Evolutionary conservation across 2,113 vertebrate species (phyloP).

Genomic region (Erinaceus europaeus): DNA sequence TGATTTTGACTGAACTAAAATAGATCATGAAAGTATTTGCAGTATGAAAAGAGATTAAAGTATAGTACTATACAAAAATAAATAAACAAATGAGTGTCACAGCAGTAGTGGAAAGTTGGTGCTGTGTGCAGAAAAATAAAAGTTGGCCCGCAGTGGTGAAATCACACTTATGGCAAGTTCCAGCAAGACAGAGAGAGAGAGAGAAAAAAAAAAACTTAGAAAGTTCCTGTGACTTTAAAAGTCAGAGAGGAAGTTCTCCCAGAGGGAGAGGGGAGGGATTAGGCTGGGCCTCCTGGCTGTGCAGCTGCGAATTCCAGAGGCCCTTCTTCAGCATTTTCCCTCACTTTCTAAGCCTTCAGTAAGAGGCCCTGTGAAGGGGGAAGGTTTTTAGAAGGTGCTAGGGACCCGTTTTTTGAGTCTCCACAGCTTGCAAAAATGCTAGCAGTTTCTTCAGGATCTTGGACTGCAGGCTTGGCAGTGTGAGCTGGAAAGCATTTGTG

Average conservation of each 20-base stretch:
- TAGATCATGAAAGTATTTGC: too few relatives aligned
- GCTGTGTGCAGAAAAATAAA: too few relatives aligned
- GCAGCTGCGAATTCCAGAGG: background rate
- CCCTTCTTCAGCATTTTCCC: background rate
- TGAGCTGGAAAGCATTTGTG: slow-evolving; percentile 42
- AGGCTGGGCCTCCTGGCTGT: background rate
- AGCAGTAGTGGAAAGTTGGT: too few relatives aligned
- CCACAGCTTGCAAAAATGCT: slow-evolving; percentile 36
- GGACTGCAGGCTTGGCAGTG: slow-evolving; percentile 56
- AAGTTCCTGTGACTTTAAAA: slow-evolving; percentile 66
- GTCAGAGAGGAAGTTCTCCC: slow-evolving; percentile 14
- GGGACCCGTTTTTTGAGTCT: slow-evolving; percentile 70
- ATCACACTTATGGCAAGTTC: too few relatives aligned
- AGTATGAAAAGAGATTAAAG: too few relatives aligned
- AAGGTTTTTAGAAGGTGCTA: slow-evolving; percentile 70
- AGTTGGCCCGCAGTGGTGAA: too few relatives aligned
- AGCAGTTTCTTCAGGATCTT: slow-evolving; percentile 49
- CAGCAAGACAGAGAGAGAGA: too few relatives aligned
- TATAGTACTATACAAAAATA: too few relatives aligned
- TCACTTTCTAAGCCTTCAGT: slow-evolving; percentile 6
- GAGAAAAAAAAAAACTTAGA: background rate
- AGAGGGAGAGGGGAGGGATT: slow-evolving; percentile 31
- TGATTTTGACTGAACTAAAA: too few relatives aligned
- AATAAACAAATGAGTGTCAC: too few relatives aligned
- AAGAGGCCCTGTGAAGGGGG: slow-evolving; percentile 60